Conservation (phyloP, 1,140 invertebrate genomes). For the Aricia agestis region DNA sequence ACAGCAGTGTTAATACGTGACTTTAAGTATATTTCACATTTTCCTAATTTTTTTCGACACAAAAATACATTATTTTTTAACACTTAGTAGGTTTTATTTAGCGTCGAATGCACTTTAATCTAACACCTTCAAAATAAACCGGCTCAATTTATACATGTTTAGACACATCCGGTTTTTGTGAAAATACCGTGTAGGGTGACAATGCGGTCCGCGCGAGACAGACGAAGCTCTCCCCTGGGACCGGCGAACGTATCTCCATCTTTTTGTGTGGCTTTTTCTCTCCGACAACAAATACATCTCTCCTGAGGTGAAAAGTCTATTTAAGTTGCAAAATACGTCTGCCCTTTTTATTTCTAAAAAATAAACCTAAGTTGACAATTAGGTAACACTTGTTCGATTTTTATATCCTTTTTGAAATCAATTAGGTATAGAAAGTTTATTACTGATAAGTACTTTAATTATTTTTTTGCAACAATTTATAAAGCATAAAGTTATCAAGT, state of each 20-base stretch:
- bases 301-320: conserved; percentile 20
- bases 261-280: conserved; percentile 45
- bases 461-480: too few species aligned
- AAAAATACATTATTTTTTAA: too few species aligned
- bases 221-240: conserved; percentile 42
- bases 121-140: background rate
- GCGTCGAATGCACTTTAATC: too few species aligned
- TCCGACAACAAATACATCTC: conserved; percentile 23
- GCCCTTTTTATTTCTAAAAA: conserved; percentile 6
- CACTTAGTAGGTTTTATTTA: too few species aligned
- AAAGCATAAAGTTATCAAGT: too few species aligned
- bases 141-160: background rate
- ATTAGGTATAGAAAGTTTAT: too few species aligned
- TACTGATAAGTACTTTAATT: too few species aligned
- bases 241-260: conserved; percentile 53
- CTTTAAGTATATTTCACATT: too few species aligned
- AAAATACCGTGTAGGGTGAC: conserved; percentile 44
- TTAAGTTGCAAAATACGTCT: background rate
- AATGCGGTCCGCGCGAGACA: conserved; percentile 45
- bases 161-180: background rate
- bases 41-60: too few species aligned
- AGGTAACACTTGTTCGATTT: background rate
- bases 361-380: too few species aligned
- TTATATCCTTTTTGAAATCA: too few species aligned
- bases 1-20: too few species aligned